Evolutionary conservation across 1,140 invertebrate species (phyloP), one percentile per base, ranked within the genome.

Genomic region (Drosophila tristis): DNA sequence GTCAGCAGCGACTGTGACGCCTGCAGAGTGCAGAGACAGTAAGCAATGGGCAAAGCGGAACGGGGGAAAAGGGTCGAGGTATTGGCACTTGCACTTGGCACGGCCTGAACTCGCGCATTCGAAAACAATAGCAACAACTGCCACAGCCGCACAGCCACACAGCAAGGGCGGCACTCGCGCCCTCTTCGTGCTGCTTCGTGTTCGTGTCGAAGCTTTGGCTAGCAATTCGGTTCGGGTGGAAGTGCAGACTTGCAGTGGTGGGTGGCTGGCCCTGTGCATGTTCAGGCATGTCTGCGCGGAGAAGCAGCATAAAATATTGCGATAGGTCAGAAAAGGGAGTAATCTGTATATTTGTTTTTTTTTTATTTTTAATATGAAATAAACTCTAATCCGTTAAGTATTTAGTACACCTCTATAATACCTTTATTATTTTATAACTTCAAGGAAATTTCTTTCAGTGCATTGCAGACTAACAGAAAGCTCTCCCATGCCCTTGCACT

Each of bases 61-160:
- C 15, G 31, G 20, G 23, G 4, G 25, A 53, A 31, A 50, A 11
- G 63, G 6, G 47, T 51, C 59, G 66, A 70, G 78, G 63, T 76
- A 64, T 63, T 86, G 77, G 65, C 81, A 87, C 82, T 86, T 86
- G 81, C 81, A 86, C 81, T 86, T 86, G 82, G 82, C 82, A 82
- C 78, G 57, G 63, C 60, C 81, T 85, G 77, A 81, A 82, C 80
- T 80, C 71, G 72, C 75, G 75, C 75, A 63, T 25, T 51, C 50
- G 63, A 51, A 63, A 72, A 77, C 75, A 84, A 82, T 62, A 70
- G 60, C 59, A 79, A 90, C 57, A 71, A 71, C 42, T 16, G 25
- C 60, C 59, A 45, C 13, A 45, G 53, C 39, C 62, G 51, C 62
- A 31, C 9, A 57, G 44, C 47, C 8, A 2, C 31, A 9, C 70